Evolutionary conservation across 2,888 invertebrate species (phyloP).

Genomic region (Callyntrura sp.): DNA sequence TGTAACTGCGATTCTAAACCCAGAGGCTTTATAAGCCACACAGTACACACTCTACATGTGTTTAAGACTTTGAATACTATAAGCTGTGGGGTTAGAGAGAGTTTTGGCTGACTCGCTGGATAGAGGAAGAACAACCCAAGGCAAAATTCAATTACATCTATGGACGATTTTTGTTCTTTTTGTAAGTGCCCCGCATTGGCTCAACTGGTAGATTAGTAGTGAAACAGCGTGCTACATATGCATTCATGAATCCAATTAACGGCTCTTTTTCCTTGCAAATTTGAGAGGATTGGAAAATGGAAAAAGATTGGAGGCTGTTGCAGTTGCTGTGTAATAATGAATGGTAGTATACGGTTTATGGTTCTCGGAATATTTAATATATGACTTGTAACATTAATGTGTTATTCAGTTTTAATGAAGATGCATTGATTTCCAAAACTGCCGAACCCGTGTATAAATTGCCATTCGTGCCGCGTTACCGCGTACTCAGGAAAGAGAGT

Average conservation of each 20-base stretch:
- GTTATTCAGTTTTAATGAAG: background rate
- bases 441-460: background rate
- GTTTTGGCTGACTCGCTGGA: slow-evolving; percentile 11
- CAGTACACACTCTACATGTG: no score
- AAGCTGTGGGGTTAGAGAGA: background rate
- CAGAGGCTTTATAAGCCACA: no score
- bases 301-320: background rate
- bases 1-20: no score
- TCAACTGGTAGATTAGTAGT: background rate
- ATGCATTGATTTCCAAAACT: background rate
- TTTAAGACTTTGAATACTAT: no score
- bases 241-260: background rate
- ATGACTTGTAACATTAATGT: background rate
- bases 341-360: no score
- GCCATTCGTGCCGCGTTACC: no score
- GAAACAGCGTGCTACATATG: no score
- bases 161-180: slow-evolving; percentile 23
- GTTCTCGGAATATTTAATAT: background rate
- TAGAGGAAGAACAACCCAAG: background rate
- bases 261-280: slow-evolving; percentile 16
- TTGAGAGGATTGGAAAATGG: slow-evolving; percentile 7
- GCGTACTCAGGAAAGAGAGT: no score
- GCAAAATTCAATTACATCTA: slow-evolving; percentile 60
- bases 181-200: background rate
- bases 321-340: no score